phyloP scores from a whole-genome alignment of 1,140 invertebrate genomes.

The Drosophila yakuba region DNA sequence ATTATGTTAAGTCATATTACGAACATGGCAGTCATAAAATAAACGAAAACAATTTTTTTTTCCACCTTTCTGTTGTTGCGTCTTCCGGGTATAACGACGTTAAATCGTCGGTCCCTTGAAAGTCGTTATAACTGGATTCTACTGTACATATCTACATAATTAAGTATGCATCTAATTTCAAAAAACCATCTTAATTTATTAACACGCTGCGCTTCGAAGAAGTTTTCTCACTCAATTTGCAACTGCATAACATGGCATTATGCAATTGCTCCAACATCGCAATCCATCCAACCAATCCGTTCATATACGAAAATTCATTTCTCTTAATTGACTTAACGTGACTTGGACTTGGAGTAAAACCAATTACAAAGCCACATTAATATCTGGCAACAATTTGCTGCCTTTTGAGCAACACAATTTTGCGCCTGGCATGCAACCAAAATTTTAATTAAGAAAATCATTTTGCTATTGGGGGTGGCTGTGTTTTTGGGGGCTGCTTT shows the following conservation, averaged over 20 bases:
- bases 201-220: constrained; percentile 2
- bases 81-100: too few species aligned
- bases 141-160: background rate
- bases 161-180: background rate
- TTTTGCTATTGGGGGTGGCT: constrained; percentile 21
- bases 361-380: constrained; percentile 81
- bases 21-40: too few species aligned
- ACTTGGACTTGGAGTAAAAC: constrained; percentile 78
- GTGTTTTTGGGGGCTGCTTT: constrained; percentile 14
- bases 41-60: too few species aligned
- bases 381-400: constrained; percentile 72
- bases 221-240: constrained; percentile 14
- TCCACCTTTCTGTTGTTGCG: too few species aligned
- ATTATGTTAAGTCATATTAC: too few species aligned
- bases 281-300: constrained; percentile 36
- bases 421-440: constrained; percentile 54
- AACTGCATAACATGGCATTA: constrained; percentile 20
- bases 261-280: constrained; percentile 36
- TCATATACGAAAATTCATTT: constrained; percentile 69
- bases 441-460: constrained; percentile 70
- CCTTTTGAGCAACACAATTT: constrained; percentile 53
- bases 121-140: too few species aligned
- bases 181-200: background rate
- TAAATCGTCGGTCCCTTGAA: too few species aligned
- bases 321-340: constrained; percentile 81